These are phyloP conservation scores for Sialis lutaria DNA, from an alignment of 2,888 invertebrate species.

Conservation along the genomic window DNA sequence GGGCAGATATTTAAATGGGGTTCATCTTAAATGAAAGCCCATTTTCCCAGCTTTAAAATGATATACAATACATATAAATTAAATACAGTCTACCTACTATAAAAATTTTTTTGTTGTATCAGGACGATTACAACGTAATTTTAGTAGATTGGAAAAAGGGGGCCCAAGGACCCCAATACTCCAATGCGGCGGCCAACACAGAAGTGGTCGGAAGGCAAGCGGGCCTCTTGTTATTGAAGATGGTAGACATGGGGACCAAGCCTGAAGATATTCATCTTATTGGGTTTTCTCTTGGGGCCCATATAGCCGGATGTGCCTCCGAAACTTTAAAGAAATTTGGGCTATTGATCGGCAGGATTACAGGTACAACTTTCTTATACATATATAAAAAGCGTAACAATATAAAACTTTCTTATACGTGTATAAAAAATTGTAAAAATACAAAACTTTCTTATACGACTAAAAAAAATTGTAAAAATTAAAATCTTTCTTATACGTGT, in stretches of 20 bases:
- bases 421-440: background rate
- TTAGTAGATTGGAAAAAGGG: slow-evolving; percentile 38
- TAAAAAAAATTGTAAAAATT: background rate
- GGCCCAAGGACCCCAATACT: slow-evolving; percentile 34
- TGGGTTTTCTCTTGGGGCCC: slow-evolving; percentile 42
- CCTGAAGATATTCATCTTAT: slow-evolving; percentile 31
- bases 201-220: slow-evolving; percentile 39
- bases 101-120: slow-evolving; percentile 6
- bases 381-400: background rate
- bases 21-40: background rate
- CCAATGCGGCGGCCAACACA: slow-evolving; percentile 37
- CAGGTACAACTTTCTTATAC: slow-evolving; percentile 21
- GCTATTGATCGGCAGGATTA: slow-evolving; percentile 34
- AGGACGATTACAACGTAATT: slow-evolving; percentile 36
- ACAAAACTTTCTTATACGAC: background rate
- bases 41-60: background rate
- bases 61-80: background rate
- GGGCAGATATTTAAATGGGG: too few species aligned
- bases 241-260: slow-evolving; percentile 27
- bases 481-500: background rate
- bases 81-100: background rate
- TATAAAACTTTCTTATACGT: background rate
- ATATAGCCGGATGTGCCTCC: slow-evolving; percentile 39
- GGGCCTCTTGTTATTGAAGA: slow-evolving; percentile 30
- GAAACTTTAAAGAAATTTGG: slow-evolving; percentile 29